These are phyloP conservation scores for Pseudanteris insignis DNA, from an alignment of 2,888 invertebrate genomes.

Conservation along the genomic window DNA sequence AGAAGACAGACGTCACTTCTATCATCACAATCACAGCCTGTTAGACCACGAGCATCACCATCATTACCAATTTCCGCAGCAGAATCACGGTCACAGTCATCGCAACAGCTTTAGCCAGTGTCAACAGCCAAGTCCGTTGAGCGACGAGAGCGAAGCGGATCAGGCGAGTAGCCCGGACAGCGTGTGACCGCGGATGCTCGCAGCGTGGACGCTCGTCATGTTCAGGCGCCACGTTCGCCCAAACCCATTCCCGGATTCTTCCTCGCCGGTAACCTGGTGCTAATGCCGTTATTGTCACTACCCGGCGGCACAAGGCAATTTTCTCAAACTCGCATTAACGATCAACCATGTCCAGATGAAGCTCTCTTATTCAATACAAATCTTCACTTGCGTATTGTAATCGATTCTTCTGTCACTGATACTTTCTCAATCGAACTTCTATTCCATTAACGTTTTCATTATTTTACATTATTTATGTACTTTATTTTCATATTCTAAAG, in stretches of 20 bases:
- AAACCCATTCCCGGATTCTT: constrained; percentile 42
- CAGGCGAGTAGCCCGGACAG: constrained; percentile 58
- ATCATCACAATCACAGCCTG: constrained; percentile 53
- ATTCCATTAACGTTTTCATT: too few species aligned
- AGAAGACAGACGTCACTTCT: constrained; percentile 57
- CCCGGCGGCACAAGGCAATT: constrained; percentile 43
- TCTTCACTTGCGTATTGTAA: too few species aligned
- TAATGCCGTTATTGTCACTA: constrained; percentile 47
- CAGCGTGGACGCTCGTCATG: constrained; percentile 41
- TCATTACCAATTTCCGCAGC: constrained; percentile 45
- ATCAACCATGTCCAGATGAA: too few species aligned
- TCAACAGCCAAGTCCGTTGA: constrained; percentile 57
- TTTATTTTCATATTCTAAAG: too few species aligned
- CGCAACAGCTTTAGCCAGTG: constrained; percentile 42
- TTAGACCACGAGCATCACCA: constrained; percentile 40
- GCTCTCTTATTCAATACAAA: too few species aligned
- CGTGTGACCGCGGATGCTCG: constrained; percentile 53
- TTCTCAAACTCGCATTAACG: constrained; percentile 15
- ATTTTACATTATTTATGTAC: too few species aligned
- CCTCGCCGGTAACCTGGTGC: constrained; percentile 45
- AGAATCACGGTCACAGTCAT: constrained; percentile 50
- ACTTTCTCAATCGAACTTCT: too few species aligned
- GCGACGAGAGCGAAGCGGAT: constrained; percentile 40
- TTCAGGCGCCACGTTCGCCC: constrained; percentile 32
- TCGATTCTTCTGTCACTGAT: neutral